A percentile compares a stretch with the other conserved stretches of the same genome.
These are phyloP conservation scores for Dinocampus coccinellae DNA, from an alignment of 2,888 invertebrate species.

Conservation along the genomic window DNA sequence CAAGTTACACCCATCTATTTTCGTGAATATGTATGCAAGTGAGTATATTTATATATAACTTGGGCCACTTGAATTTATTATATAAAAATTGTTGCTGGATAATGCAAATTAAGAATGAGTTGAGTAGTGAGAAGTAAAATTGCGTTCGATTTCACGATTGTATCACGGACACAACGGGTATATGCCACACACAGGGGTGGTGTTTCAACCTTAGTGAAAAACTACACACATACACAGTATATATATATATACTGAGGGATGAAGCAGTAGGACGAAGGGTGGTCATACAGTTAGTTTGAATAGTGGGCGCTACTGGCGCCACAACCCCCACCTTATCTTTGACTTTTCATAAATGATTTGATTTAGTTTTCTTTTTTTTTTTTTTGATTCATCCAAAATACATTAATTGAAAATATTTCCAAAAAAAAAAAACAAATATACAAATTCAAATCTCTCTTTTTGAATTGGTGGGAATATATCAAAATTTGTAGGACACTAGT, in stretches of 20 bases:
- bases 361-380: too few species aligned
- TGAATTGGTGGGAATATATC: too few species aligned
- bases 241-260: neutral
- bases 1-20: neutral
- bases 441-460: too few species aligned
- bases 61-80: neutral
- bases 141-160: constrained; percentile 28
- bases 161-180: constrained; percentile 14
- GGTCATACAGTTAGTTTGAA: too few species aligned
- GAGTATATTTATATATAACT: neutral
- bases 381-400: too few species aligned
- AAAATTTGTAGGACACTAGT: too few species aligned
- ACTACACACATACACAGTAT: neutral
- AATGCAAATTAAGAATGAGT: neutral
- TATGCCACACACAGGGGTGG: constrained; percentile 19
- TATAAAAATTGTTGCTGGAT: neutral
- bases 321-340: neutral
- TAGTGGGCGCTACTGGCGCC: constrained; percentile 9
- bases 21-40: neutral
- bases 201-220: constrained; percentile 5
- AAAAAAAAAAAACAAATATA: too few species aligned
- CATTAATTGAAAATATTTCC: too few species aligned
- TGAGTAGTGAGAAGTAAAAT: constrained; percentile 1
- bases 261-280: neutral
- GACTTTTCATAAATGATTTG: too few species aligned